phyloP scores from a whole-genome alignment of 1,140 invertebrate species.

The Palaemon carinicauda region DNA sequence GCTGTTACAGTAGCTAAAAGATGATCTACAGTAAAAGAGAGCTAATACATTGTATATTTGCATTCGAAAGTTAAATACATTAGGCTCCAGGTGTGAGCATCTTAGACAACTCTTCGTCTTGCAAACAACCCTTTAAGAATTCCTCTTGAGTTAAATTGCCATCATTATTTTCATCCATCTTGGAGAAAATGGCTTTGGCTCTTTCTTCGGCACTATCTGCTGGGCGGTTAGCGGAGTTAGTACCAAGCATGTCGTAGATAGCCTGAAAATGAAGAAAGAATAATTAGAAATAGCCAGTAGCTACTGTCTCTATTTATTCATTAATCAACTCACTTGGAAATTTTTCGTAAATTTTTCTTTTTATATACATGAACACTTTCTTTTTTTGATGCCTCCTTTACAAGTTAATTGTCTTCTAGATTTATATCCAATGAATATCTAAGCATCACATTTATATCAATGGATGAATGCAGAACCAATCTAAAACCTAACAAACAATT shows the following conservation, averaged over 20 bases:
- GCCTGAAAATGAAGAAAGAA: background rate
- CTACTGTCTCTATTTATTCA: no score
- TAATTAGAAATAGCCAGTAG: background rate
- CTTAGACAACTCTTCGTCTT: conserved; percentile 96
- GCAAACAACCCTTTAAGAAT: conserved; percentile 97
- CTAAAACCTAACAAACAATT: no score
- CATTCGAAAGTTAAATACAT: background rate
- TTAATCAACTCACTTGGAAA: no score
- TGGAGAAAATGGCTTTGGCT: conserved; percentile 98
- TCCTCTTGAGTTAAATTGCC: conserved; percentile 97
- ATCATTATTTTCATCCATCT: conserved; percentile 99
- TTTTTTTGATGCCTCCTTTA: no score
- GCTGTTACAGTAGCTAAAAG: conserved; percentile 15
- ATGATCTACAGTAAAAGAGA: conserved; percentile 1
- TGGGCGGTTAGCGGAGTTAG: conserved; percentile 90
- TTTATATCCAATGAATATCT: no score
- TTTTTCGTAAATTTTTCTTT: no score
- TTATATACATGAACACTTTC: no score
- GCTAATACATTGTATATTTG: no score
- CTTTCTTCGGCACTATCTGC: conserved; percentile 93
- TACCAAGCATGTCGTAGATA: conserved; percentile 80
- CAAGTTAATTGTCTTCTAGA: no score
- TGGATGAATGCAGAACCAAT: no score
- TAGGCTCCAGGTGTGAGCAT: conserved; percentile 80
- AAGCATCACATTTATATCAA: no score